Conservation (phyloP, 2,888 invertebrate genomes). For the Ecliptopera silaceata region DNA sequence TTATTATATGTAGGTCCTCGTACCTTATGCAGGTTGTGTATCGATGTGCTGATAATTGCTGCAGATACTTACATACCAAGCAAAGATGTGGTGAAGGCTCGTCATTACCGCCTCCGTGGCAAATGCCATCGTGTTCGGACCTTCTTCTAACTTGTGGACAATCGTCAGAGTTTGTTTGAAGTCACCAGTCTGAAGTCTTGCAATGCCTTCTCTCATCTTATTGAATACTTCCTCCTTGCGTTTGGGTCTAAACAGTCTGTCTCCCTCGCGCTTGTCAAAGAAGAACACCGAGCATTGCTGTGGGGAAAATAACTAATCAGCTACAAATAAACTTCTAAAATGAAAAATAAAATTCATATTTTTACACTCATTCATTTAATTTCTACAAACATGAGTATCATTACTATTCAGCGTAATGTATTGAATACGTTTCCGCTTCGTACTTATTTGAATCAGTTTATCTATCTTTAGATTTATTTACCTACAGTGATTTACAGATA, state of each 20-base stretch:
- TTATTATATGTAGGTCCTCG: too few species aligned
- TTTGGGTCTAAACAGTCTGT: constrained; percentile 94
- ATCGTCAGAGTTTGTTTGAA: constrained; percentile 5
- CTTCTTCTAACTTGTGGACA: constrained; percentile 90
- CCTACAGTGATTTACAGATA: too few species aligned
- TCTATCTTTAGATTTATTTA: too few species aligned
- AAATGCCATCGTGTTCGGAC: constrained; percentile 94
- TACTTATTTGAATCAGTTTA: too few species aligned
- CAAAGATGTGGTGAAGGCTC: constrained; percentile 94
- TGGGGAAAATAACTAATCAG: constrained; percentile 1
- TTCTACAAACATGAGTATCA: too few species aligned
- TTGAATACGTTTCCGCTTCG: too few species aligned
- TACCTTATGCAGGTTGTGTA: too few species aligned
- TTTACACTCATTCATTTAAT: too few species aligned
- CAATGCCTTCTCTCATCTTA: constrained; percentile 5
- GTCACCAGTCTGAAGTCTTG: background rate
- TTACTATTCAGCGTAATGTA: too few species aligned
- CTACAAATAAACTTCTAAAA: too few species aligned
- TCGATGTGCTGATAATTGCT: background rate
- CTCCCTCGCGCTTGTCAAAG: constrained; percentile 94
- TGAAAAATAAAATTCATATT: too few species aligned
- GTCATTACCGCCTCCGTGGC: constrained; percentile 96
- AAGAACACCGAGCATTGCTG: constrained; percentile 95
- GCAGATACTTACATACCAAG: constrained; percentile 87
- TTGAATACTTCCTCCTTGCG: constrained; percentile 75